phyloP scores from a whole-genome alignment of 2,888 invertebrate species.

The Cephus rjabovi region DNA sequence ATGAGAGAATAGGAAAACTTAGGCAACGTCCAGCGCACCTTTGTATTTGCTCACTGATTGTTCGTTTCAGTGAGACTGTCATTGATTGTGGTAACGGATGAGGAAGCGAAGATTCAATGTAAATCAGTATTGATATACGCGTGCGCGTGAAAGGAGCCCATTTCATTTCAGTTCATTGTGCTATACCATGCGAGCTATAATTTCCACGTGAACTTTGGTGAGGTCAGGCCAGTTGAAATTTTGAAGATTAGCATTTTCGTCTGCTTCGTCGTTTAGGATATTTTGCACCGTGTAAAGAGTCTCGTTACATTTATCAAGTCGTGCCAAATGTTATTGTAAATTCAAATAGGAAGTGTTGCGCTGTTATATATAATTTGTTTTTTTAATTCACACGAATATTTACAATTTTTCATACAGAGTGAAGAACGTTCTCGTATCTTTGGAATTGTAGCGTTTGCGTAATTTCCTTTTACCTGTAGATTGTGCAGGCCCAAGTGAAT shows the following conservation, averaged over 20 bases:
- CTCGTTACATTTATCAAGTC: not conserved
- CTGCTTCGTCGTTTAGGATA: not conserved
- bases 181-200: not conserved
- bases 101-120: not conserved
- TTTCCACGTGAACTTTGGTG: not conserved
- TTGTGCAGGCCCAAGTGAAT: not conserved
- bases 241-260: not conserved
- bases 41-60: not conserved
- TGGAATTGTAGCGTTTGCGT: not conserved
- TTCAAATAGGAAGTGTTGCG: not conserved
- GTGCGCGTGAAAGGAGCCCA: not conserved
- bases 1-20: not conserved
- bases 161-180: not conserved
- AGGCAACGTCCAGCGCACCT: too few relatives aligned
- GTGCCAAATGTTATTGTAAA: conserved; percentile 5
- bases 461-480: not conserved
- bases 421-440: not conserved
- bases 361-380: not conserved
- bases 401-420: not conserved
- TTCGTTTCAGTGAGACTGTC: not conserved
- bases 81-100: not conserved
- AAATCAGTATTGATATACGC: not conserved
- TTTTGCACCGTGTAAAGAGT: not conserved
- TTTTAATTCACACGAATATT: not conserved
- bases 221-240: not conserved